Evolutionary conservation across 2,113 vertebrate genomes (phyloP).

Genomic region (Mellivora capensis): DNA sequence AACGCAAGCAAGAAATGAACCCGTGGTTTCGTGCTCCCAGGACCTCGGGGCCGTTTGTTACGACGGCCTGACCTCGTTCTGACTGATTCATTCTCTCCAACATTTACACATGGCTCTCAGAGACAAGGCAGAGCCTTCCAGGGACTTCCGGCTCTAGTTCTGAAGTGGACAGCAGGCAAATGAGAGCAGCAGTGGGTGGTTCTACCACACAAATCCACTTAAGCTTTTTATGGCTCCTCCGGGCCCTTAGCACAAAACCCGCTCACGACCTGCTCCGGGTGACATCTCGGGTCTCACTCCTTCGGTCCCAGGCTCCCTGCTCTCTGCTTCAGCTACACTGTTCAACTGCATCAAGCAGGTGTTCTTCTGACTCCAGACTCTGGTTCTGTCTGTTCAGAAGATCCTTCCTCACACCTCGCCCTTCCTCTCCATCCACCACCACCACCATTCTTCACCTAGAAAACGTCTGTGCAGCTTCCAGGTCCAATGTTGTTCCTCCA

Average conservation of each 20-base stretch:
- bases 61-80: background rate
- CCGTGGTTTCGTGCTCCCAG: background rate
- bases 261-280: accelerated
- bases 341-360: accelerated
- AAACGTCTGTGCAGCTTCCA: background rate
- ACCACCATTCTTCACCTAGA: background rate
- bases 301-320: accelerated
- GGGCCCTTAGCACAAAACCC: background rate
- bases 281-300: background rate
- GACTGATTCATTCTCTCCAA: background rate
- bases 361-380: background rate
- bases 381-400: background rate
- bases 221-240: background rate
- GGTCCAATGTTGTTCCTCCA: background rate
- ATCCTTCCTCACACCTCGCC: background rate
- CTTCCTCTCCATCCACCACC: background rate
- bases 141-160: background rate
- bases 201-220: background rate
- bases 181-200: background rate
- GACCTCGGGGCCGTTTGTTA: background rate
- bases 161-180: background rate
- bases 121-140: background rate
- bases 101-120: background rate
- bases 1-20: background rate
- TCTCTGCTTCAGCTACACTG: background rate